Percentiles rank a stretch among this genome's conserved stretches.
phyloP scores from a whole-genome alignment of 2,113 vertebrate species.

The Casuarius casuarius region DNA sequence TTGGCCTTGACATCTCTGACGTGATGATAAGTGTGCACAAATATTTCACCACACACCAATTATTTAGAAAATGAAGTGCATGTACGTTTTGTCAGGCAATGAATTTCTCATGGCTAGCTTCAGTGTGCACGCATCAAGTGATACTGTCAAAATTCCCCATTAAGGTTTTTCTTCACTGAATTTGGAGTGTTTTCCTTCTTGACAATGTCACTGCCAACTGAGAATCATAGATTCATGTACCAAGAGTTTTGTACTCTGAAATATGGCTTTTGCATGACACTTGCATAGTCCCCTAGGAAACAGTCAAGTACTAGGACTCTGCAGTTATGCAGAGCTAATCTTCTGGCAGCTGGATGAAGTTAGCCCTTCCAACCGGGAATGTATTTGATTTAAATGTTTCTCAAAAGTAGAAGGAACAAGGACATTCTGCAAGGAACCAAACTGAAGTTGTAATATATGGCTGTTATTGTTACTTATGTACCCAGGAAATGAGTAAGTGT shows the following conservation, averaged over 20 bases:
- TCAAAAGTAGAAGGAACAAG: background rate
- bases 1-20: constrained; percentile 24
- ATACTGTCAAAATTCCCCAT: background rate
- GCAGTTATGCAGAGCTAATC: background rate
- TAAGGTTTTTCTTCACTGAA: background rate
- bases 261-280: background rate
- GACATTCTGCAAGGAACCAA: background rate
- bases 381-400: background rate
- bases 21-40: background rate
- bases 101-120: background rate
- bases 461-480: accelerated
- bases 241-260: background rate
- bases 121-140: background rate
- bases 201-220: background rate
- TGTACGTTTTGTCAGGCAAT: background rate
- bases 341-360: background rate
- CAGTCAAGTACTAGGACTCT: background rate
- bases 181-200: background rate
- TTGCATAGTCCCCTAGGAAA: background rate
- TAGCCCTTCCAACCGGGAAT: background rate
- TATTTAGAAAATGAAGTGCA: constrained; percentile 5
- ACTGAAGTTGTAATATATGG: background rate
- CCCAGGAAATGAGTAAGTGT: background rate
- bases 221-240: background rate
- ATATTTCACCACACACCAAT: background rate